Conservation (phyloP, 2,888 invertebrate species). For the Ornithoptera priamus region DNA sequence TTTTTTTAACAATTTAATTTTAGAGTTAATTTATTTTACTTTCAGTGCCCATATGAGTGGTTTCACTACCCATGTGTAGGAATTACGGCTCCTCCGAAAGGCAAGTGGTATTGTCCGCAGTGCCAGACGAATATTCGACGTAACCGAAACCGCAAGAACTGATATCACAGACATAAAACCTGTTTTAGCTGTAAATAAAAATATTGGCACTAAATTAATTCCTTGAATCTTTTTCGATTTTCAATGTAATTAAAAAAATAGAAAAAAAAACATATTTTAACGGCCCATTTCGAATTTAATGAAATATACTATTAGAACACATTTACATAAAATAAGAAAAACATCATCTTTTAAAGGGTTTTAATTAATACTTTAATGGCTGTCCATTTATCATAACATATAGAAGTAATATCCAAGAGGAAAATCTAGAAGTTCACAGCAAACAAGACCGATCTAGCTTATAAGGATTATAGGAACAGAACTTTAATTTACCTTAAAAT, state of each 20-base stretch:
- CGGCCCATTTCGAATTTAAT: neutral
- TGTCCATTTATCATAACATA: too few relatives aligned
- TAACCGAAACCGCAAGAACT: slow-evolving; percentile 88
- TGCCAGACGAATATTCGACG: slow-evolving; percentile 94
- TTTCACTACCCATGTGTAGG: slow-evolving; percentile 99
- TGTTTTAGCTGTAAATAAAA: neutral
- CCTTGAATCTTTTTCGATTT: neutral
- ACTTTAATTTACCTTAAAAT: too few relatives aligned
- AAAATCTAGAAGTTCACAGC: too few relatives aligned
- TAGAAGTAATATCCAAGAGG: too few relatives aligned
- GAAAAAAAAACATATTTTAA: neutral
- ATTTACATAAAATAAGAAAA: too few relatives aligned
- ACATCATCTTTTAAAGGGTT: too few relatives aligned
- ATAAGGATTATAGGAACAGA: too few relatives aligned
- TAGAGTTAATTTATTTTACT: slow-evolving; percentile 28
- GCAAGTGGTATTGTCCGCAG: slow-evolving; percentile 99
- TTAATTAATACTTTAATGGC: too few relatives aligned
- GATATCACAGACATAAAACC: slow-evolving; percentile 40
- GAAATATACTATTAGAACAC: neutral
- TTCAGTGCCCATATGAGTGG: slow-evolving; percentile 98
- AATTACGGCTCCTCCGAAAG: slow-evolving; percentile 96
- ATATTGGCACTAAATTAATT: neutral
- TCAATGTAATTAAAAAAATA: neutral
- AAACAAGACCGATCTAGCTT: too few relatives aligned
- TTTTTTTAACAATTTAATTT: neutral